phyloP scores from a whole-genome alignment of 2,113 vertebrate species.

The Campylomormyrus numenius region DNA sequence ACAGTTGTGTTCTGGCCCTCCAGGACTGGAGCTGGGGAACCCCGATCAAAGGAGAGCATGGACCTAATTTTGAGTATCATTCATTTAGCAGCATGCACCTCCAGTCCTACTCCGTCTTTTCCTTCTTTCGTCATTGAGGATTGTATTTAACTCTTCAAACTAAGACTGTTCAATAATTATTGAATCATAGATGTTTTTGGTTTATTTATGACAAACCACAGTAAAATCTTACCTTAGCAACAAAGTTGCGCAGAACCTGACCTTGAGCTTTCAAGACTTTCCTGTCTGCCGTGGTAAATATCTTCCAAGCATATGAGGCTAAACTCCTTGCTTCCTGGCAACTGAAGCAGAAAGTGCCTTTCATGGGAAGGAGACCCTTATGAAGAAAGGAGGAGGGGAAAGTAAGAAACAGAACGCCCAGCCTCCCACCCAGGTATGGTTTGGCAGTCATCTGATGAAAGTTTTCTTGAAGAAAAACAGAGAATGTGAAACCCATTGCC shows the following conservation, averaged over 20 bases:
- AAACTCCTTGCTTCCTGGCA: not conserved
- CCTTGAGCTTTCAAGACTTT: not conserved
- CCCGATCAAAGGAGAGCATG: not conserved
- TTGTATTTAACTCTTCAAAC: not conserved
- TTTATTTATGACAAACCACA: not conserved
- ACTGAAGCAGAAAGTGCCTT: not conserved
- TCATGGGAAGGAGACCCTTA: not conserved
- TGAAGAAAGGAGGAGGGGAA: not conserved
- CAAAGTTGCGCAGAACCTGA: not conserved
- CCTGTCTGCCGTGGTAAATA: not conserved
- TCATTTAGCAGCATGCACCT: not conserved
- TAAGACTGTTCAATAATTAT: not conserved
- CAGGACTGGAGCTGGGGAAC: not conserved
- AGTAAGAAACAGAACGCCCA: not conserved
- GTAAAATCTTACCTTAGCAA: not conserved
- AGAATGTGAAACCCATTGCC: not conserved
- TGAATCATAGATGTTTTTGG: not conserved
- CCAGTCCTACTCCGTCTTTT: not conserved
- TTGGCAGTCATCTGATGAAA: not conserved
- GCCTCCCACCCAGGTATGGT: not conserved
- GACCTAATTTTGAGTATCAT: not conserved
- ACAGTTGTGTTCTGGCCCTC: not conserved
- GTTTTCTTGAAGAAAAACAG: not conserved
- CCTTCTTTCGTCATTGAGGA: not conserved
- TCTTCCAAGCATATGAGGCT: not conserved